Evolutionary conservation across 92 coral and sea anemone genomes (phyloP), one percentile per base, ranked within the genome.

Genomic region (Epizoanthus stellaris): DNA sequence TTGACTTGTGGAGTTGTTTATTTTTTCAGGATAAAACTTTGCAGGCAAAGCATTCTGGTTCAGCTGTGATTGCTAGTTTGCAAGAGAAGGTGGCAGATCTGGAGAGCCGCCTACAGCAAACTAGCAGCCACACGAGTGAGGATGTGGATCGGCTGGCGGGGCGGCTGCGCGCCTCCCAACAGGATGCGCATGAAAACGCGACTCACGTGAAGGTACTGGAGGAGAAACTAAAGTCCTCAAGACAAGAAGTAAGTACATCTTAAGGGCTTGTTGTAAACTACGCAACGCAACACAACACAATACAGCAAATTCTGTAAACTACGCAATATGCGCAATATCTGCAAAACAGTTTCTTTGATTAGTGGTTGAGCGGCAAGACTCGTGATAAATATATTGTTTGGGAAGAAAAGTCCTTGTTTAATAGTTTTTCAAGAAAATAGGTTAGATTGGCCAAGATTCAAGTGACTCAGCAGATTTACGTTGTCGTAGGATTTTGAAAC

Each of bases 201-300:
- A 53, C 77, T 5, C 92, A 94, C 62, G 80, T 91, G 20, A 87
- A 70, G 43, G 77, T 70, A 76, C 85, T 96, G 85, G 95, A 96
- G 83, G 80, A 87, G 61, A 80, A 92, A 86, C 45, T 84, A 57
- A 84, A 73, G 75, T 77, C 92, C 10, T 75, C 89, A 42, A 91
- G 90, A 42, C 88, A 91, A 85, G 98, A 96, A 95, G 99, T 96
- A 70, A 52, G 58, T n/a, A 19, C 36, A 17, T 71, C 23, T 16
- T 34, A 53, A 2, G 54, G 8, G 10, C 54, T 49, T 23, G 25
- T 23, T 23, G 25, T 23, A 23, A 23, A 23, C 25, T 23, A 23
- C 25, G 25, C 25, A 23, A 23, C 25, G 25, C 25, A 23, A 23
- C 25, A 23, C 25, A 23, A 23, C 25, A 23, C 25, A 23, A 23